Evolutionary conservation across 2,888 invertebrate species (phyloP).

Genomic region (Nemotelus pantherinus): DNA sequence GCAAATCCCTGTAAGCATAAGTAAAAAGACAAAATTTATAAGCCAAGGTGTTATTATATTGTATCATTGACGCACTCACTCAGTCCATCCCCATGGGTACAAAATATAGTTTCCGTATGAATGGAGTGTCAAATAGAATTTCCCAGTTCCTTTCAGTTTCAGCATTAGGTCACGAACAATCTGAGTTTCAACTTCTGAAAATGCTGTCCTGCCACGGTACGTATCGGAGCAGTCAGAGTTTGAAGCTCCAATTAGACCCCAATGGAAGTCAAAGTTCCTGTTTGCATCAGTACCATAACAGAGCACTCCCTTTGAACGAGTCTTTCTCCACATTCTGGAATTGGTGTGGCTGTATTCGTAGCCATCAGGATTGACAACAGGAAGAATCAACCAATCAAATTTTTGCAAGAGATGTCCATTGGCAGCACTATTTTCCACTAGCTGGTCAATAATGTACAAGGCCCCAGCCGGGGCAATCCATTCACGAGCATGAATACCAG

Average conservation of each 20-base stretch:
- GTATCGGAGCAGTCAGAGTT: slow-evolving; percentile 67
- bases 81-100: slow-evolving; percentile 70
- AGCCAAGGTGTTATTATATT: too few species aligned
- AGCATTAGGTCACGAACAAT: slow-evolving; percentile 68
- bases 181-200: slow-evolving; percentile 73
- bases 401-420: slow-evolving; percentile 66
- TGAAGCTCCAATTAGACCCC: slow-evolving; percentile 66
- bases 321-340: slow-evolving; percentile 69
- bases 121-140: slow-evolving; percentile 75
- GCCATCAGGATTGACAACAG: slow-evolving; percentile 77
- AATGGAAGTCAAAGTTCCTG: slow-evolving; percentile 73
- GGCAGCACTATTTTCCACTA: slow-evolving; percentile 66
- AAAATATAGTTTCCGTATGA: slow-evolving; percentile 74
- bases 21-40: too few species aligned
- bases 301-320: slow-evolving; percentile 62
- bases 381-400: slow-evolving; percentile 74
- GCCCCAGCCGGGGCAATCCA: slow-evolving; percentile 73
- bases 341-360: slow-evolving; percentile 70
- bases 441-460: slow-evolving; percentile 69
- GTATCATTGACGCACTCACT: too few species aligned
- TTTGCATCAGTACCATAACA: slow-evolving; percentile 73
- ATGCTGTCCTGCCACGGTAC: slow-evolving; percentile 69
- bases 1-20: slow-evolving; percentile 55
- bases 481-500: slow-evolving; percentile 73
- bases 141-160: slow-evolving; percentile 64